A percentile compares a stretch with the other conserved stretches of the same genome.
phyloP scores from a whole-genome alignment of 2,797 vertebrate genomes.

The Danio choprae region DNA sequence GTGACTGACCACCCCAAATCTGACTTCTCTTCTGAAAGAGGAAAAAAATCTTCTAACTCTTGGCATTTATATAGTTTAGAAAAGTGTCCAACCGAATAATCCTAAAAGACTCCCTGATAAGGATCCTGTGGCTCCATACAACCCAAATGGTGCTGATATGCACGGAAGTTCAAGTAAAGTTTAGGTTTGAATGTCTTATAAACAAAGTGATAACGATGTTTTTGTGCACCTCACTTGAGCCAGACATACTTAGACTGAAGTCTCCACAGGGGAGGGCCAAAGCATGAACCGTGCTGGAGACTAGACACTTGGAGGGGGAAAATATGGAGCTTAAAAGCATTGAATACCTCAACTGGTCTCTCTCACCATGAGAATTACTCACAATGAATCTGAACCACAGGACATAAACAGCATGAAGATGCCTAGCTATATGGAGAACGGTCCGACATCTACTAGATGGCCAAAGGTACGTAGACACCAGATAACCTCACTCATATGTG shows the following conservation, averaged over 20 bases:
- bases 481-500: neutral
- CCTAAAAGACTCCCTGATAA: conserved; percentile 21
- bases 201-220: conserved; percentile 56
- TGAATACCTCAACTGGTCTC: conserved; percentile 32
- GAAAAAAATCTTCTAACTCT: conserved; percentile 34
- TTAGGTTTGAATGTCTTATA: conserved; percentile 41
- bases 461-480: conserved; percentile 10
- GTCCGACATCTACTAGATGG: conserved; percentile 16
- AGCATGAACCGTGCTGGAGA: conserved; percentile 38
- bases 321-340: conserved; percentile 46
- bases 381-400: conserved; percentile 39
- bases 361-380: conserved; percentile 32
- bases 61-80: conserved; percentile 54
- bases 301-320: conserved; percentile 53
- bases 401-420: conserved; percentile 51
- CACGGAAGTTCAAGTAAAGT: conserved; percentile 39
- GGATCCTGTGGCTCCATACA: conserved; percentile 31
- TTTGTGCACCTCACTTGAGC: conserved; percentile 36
- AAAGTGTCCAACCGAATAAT: conserved; percentile 38
- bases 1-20: conserved; percentile 15
- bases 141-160: conserved; percentile 35
- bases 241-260: conserved; percentile 44
- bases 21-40: neutral
- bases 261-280: conserved; percentile 48
- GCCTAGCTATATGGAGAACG: conserved; percentile 44